Base-by-base conservation (phyloP, 2,888 invertebrate genomes). In the Lithosia quadra region DNA sequence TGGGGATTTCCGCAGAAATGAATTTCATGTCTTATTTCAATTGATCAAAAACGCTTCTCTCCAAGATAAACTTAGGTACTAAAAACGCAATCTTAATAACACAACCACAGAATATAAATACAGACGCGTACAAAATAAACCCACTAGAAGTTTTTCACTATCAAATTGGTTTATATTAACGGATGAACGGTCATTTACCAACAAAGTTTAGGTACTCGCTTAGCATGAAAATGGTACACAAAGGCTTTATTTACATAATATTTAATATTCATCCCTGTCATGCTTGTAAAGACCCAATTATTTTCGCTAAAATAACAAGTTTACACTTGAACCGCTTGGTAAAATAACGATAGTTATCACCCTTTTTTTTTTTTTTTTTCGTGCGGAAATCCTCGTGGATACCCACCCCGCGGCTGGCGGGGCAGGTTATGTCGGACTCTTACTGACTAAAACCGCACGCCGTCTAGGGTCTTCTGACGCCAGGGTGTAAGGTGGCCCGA, bases 221-320 rank as follows among this genome's bases (percentile, higher is more conserved):
- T 34, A 21, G 13, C 21, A 59, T 21, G 59, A 59, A 36, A 59
- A 59, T 34, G 21, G 59, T 59, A 36, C 8, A 34, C 21, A 21
- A 59, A 59, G 59, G 21, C 21, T 34, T 21, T 36, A 59, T 59
- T 59, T 34, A 59, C 21, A 36, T 36, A 21, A 15, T 21, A 59
- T 59, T 59, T 59, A 59, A 21, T 36, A 59, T 59, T 59, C 59
- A 34, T n/a, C 21, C n/a, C 34, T 34, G n/a, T 21, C 34, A 21
- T 59, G 21, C 8, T 59, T 21, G n/a, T 13, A 59, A 59, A 49
- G 18, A 49, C n/a, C 8, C 18, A n/a, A 58, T 34, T 36, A 34
- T 21, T 36, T 59, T 59, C 49, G n/a, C 49, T n/a, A 9, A 49
- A 49, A 49, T 43, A 43, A 15, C 43, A 18, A 18, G n/a, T 49